Percentiles rank a stretch among this genome's conserved stretches.
These are phyloP conservation scores for Leptura quadrifasciata DNA, from an alignment of 2,888 invertebrate genomes.

Conservation along the genomic window DNA sequence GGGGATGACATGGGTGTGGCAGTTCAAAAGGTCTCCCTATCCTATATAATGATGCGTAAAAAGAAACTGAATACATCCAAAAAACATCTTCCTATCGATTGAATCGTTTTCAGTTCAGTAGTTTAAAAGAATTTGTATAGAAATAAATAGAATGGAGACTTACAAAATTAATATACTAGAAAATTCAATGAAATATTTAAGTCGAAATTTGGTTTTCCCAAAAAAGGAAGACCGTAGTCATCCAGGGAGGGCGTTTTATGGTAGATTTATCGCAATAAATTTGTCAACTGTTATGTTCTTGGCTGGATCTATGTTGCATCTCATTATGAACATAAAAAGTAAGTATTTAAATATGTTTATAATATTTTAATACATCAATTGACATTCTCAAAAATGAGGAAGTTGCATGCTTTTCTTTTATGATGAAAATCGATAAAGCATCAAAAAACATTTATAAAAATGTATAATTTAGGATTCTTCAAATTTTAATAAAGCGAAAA, in stretches of 20 bases:
- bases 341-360: conserved; percentile 9
- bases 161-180: not conserved
- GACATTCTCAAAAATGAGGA: too few species aligned
- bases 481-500: too few species aligned
- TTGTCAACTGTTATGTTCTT: conserved; percentile 16
- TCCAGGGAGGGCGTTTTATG: conserved; percentile 3
- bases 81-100: not conserved
- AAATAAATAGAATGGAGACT: not conserved
- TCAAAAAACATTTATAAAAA: too few species aligned
- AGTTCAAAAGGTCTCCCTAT: not conserved
- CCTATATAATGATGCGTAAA: not conserved
- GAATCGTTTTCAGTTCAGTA: not conserved
- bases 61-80: not conserved
- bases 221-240: conserved; percentile 12
- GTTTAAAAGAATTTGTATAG: not conserved
- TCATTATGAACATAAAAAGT: conserved; percentile 34
- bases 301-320: conserved; percentile 19
- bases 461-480: too few species aligned
- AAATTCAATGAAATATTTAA: conserved; percentile 35
- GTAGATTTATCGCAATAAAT: conserved; percentile 14
- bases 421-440: too few species aligned
- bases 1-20: not conserved
- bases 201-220: conserved; percentile 13
- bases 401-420: too few species aligned
- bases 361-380: too few species aligned